phyloP scores from a whole-genome alignment of 2,888 invertebrate species.

The Deladenus siricidicola region DNA sequence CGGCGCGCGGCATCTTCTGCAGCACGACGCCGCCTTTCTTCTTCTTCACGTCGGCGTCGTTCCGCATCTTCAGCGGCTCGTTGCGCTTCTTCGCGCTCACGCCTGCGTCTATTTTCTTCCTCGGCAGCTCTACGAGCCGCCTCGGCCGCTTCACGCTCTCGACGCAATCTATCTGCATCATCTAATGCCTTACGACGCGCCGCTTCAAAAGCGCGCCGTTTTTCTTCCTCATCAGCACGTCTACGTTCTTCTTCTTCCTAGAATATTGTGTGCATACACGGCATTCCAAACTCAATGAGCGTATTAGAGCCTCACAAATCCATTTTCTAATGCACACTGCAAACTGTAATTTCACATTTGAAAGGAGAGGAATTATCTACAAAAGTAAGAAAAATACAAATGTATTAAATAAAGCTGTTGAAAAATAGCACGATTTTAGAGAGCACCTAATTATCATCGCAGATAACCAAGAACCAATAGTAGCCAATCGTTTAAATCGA shows the following conservation, averaged over 20 bases:
- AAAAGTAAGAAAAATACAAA: too few relatives aligned
- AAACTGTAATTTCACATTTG: too few relatives aligned
- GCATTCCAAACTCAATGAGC: too few relatives aligned
- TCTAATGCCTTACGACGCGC: conserved; percentile 51
- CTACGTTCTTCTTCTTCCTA: conserved; percentile 53
- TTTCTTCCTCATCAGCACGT: conserved; percentile 49
- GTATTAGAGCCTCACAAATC: too few relatives aligned
- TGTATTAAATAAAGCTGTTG: too few relatives aligned
- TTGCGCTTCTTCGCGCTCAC: conserved; percentile 37
- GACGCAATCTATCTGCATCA: conserved; percentile 49
- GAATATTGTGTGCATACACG: conserved; percentile 23
- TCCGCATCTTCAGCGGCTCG: conserved; percentile 49
- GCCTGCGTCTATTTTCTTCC: conserved; percentile 44
- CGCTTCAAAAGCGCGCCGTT: conserved; percentile 51
- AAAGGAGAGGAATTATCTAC: too few relatives aligned
- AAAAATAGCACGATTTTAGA: too few relatives aligned
- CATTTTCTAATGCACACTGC: too few relatives aligned
- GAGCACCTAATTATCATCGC: too few relatives aligned
- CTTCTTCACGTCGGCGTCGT: conserved; percentile 34
- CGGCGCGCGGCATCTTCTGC: conserved; percentile 31
- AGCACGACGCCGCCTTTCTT: conserved; percentile 24
- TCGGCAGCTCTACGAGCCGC: conserved; percentile 39
- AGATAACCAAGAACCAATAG: too few relatives aligned
- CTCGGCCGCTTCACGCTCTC: conserved; percentile 52
- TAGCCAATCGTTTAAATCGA: too few relatives aligned